Evolutionary conservation across 2,888 invertebrate genomes (phyloP).

Genomic region (Chymomyza fuscimana): DNA sequence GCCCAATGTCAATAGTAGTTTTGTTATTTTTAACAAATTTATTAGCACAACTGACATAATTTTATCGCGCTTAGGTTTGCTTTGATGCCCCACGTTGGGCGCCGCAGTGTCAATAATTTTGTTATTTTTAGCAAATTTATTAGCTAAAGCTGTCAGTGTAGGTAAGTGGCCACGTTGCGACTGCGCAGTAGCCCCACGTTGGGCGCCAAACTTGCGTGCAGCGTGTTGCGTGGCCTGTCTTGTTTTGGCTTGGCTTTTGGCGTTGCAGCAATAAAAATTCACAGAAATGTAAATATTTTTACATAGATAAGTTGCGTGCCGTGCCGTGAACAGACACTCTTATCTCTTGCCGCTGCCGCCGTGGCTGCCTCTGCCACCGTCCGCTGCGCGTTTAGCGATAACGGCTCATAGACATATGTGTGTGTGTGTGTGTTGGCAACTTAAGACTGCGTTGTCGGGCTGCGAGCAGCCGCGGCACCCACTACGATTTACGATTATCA

Average conservation of each 20-base stretch:
- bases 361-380: slow-evolving; percentile 4
- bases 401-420: slow-evolving; percentile 30
- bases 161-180: too few relatives aligned
- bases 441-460: slow-evolving; percentile 46
- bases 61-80: slow-evolving; percentile 32
- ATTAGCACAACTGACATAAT: slow-evolving; percentile 15
- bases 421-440: slow-evolving; percentile 40
- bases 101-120: slow-evolving; percentile 3
- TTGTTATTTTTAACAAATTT: slow-evolving; percentile 36
- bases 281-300: slow-evolving; percentile 74
- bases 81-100: not conserved
- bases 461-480: slow-evolving; percentile 28
- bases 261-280: slow-evolving; percentile 42
- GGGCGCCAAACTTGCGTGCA: not conserved
- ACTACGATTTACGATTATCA: slow-evolving; percentile 54
- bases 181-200: not conserved
- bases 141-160: too few relatives aligned
- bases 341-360: slow-evolving; percentile 30
- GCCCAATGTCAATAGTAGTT: slow-evolving; percentile 49
- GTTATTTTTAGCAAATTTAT: too few relatives aligned
- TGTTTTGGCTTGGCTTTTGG: slow-evolving; percentile 15
- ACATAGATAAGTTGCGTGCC: slow-evolving; percentile 57
- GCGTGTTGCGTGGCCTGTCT: not conserved
- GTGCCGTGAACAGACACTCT: slow-evolving; percentile 18
- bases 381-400: slow-evolving; percentile 16